Evolutionary conservation across 2,888 invertebrate species (phyloP), one percentile per base, ranked within the genome.

Genomic region (Pyralis farinalis): DNA sequence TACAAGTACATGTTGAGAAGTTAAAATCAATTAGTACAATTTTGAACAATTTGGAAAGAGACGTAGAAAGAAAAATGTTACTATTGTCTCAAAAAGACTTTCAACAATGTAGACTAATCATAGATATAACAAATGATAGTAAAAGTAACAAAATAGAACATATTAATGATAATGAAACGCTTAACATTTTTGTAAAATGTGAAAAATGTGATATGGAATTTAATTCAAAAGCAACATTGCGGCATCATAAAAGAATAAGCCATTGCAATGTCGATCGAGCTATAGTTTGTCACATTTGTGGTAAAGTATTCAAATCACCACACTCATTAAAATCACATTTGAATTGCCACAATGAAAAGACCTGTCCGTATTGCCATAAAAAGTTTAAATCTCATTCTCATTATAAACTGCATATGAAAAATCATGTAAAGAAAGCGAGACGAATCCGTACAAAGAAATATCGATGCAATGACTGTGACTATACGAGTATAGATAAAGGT

Each of bases 401-500:
- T 51, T 73, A 44, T 29, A 59, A 60, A n/a, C 12, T 61, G 12
- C 67, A 71, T 48, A 34, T 68, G 3, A 62, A 63, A 49, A 57
- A 47, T 12, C 71, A 69, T 35, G 49, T 53, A 40, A 37, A 32
- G 1, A 35, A 46, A 10, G 30, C 47, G 1, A 66, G 48, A 44
- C 49, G 46, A n/a, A 52, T 54, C 39, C 42, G 51, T 3, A 53
- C 31, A 4, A 49, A 44, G 11, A 54, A 47, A 27, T 52, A 53
- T 25, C 57, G 39, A 8, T 81, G 81, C 39, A 49, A 50, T 28
- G 20, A 49, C 2, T 82, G 81, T 50, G 38, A 51, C 1, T 81
- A 75, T 34, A 54, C 42, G 38, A 71, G 66, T 12, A 10, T 62
- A 0, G 70, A 66, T 46, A 78, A 73, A 44, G 46, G 46, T 4